A percentile compares a stretch with the other conserved stretches of the same genome.
Evolutionary conservation across 2,797 vertebrate genomes (phyloP).

Genomic region (Anniella stebbinsi): DNA sequence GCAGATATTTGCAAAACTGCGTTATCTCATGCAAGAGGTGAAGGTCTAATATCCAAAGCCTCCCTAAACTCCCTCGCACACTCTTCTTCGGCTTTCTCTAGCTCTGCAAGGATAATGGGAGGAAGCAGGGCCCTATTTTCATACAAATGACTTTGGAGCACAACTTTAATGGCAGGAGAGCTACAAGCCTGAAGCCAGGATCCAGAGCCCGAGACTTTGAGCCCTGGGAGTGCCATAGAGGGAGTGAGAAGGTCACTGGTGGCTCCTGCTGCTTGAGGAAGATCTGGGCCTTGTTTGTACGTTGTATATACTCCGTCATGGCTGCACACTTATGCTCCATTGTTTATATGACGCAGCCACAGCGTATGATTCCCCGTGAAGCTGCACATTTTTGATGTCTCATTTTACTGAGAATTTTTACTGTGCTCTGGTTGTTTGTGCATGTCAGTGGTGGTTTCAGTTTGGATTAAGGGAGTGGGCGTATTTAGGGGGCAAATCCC

Average conservation of each 20-base stretch:
- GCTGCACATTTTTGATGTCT: too few species aligned
- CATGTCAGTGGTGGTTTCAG: too few species aligned
- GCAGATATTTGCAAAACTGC: conserved; percentile 70
- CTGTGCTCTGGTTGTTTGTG: too few species aligned
- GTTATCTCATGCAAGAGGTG: conserved; percentile 71
- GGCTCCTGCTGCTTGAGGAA: neutral
- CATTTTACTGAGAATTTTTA: too few species aligned
- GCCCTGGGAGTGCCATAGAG: neutral
- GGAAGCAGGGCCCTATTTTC: conserved; percentile 54
- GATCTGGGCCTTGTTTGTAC: too few species aligned
- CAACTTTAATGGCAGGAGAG: conserved; percentile 50
- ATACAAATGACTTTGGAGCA: conserved; percentile 69
- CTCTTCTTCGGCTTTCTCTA: conserved; percentile 57
- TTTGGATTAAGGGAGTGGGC: too few species aligned
- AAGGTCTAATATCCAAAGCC: conserved; percentile 69
- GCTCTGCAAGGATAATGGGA: conserved; percentile 67
- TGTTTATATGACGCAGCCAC: too few species aligned
- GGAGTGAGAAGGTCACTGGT: fast-evolving
- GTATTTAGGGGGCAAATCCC: too few species aligned
- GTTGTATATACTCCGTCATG: too few species aligned
- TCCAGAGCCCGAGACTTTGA: neutral
- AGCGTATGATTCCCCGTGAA: too few species aligned
- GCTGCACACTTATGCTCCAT: too few species aligned
- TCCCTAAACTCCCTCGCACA: conserved; percentile 72
- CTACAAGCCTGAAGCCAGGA: conserved; percentile 39